These are phyloP conservation scores for Salvelinus sp. DNA, from an alignment of 2,113 vertebrate genomes.

Conservation along the genomic window DNA sequence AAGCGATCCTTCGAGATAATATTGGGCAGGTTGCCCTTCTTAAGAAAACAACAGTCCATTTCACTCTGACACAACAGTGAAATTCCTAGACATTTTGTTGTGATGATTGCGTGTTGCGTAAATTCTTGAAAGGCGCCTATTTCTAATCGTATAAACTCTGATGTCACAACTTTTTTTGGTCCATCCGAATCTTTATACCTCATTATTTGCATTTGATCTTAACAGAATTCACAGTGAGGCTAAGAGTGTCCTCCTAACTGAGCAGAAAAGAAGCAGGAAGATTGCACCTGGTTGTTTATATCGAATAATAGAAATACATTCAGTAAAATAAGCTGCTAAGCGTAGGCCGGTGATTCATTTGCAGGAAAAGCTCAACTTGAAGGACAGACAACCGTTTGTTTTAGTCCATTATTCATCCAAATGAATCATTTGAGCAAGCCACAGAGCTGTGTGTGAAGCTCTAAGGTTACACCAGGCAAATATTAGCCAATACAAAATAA, in stretches of 20 bases:
- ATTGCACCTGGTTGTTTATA: not conserved
- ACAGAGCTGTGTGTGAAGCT: not conserved
- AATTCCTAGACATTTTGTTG: not conserved
- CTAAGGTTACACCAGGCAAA: conserved; percentile 16
- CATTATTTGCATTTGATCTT: not conserved
- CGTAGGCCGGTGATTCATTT: not conserved
- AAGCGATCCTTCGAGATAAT: conserved; percentile 47
- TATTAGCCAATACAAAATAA: not conserved
- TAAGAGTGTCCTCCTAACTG: not conserved
- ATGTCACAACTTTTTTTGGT: no score
- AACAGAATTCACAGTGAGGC: not conserved
- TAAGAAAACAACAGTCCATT: conserved; percentile 44
- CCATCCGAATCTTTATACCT: no score
- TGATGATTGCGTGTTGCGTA: not conserved
- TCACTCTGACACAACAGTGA: not conserved
- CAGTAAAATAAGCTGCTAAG: not conserved
- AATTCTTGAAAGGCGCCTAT: no score
- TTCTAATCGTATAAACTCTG: no score
- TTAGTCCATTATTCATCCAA: conserved; percentile 32
- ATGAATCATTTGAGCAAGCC: not conserved
- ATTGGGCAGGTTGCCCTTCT: conserved; percentile 53
- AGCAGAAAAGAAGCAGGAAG: not conserved
- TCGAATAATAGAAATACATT: not conserved
- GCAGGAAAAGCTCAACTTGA: not conserved
- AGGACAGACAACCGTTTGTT: conserved; percentile 55